Conservation (phyloP, 2,888 invertebrate species). For the Disparrhopalites patrizii region DNA sequence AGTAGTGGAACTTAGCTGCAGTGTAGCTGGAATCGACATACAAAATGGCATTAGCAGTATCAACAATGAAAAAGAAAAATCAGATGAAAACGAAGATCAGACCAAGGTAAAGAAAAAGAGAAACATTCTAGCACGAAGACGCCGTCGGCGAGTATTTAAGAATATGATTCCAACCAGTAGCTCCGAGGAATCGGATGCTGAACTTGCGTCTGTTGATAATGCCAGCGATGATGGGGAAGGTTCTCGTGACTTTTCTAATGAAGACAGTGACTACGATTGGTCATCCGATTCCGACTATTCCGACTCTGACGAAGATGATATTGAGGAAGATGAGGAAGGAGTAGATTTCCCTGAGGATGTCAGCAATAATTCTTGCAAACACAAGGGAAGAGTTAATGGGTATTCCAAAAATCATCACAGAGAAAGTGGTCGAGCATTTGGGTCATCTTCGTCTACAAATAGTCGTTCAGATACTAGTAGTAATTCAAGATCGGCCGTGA, state of each 20-base stretch:
- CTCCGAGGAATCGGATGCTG: conserved; percentile 23
- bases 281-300: conserved; percentile 17
- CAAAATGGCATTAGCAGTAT: conserved; percentile 4
- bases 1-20: background rate
- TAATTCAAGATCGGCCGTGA: conserved; percentile 9
- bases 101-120: conserved; percentile 16
- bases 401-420: background rate
- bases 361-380: too few species aligned
- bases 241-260: too few species aligned
- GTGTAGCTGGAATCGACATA: background rate
- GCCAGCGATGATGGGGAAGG: conserved; percentile 3
- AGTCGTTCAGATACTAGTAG: conserved; percentile 38
- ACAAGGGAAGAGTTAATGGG: background rate
- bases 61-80: conserved; percentile 5
- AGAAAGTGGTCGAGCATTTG: conserved; percentile 33
- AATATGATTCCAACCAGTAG: conserved; percentile 24
- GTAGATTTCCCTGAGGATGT: too few species aligned
- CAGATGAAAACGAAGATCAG: background rate
- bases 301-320: conserved; percentile 9
- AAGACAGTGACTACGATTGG: conserved; percentile 3
- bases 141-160: conserved; percentile 26
- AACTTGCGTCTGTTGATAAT: conserved; percentile 14
- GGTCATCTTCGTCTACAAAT: conserved; percentile 37
- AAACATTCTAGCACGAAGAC: conserved; percentile 21
- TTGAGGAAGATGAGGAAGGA: background rate